These are phyloP conservation scores for Petrocephalus sullivani DNA, from an alignment of 2,797 vertebrate genomes.

Conservation along the genomic window DNA sequence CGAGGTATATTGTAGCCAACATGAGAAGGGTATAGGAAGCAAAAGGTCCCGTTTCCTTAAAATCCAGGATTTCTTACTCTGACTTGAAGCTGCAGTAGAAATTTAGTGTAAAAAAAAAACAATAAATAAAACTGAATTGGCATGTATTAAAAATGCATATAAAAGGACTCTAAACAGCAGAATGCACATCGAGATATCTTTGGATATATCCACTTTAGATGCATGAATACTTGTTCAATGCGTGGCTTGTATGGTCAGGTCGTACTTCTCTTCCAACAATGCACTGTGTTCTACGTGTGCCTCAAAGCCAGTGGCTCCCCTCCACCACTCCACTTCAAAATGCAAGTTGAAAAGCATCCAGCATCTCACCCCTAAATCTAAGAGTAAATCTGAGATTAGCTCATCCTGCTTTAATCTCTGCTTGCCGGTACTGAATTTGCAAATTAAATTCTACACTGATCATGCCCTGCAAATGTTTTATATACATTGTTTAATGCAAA, in stretches of 20 bases:
- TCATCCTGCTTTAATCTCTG: neutral
- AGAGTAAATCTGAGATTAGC: neutral
- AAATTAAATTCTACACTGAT: neutral
- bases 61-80: conserved; percentile 2
- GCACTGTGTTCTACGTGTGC: neutral
- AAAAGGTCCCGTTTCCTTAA: conserved; percentile 1
- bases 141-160: conserved; percentile 29
- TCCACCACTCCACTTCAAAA: neutral
- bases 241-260: conserved; percentile 13
- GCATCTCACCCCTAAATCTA: conserved; percentile 11
- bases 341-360: conserved; percentile 15
- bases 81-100: conserved; percentile 17
- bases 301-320: neutral
- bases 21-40: neutral
- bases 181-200: conserved; percentile 29
- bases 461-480: neutral
- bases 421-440: neutral
- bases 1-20: conserved; percentile 9
- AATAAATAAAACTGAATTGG: conserved; percentile 22
- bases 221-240: conserved; percentile 20
- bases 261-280: conserved; percentile 16
- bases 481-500: conserved; percentile 3
- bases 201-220: conserved; percentile 27
- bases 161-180: conserved; percentile 24
- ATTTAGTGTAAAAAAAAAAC: neutral